Evolutionary conservation across 2,797 vertebrate genomes (phyloP), one percentile per base, ranked within the genome.

Genomic region (Odontamblyopus rebecca): DNA sequence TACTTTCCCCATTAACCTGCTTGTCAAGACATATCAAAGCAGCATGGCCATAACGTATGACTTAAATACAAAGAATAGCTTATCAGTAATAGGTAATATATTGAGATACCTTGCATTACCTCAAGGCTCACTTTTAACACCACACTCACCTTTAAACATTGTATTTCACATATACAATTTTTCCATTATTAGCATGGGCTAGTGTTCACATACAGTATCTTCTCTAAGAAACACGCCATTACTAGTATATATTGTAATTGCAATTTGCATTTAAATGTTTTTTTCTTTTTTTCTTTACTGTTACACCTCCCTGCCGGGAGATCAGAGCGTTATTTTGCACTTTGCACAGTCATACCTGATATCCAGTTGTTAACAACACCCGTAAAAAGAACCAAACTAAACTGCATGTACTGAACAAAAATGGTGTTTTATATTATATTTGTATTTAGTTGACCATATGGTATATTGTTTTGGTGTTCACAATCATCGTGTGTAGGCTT

Each of bases 341-440:
- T 71, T 84, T 74, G 77, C 66, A 68, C 78, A 75, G 67, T 67
- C 69, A 65, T 48, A 13, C 75, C 27, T 54, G 73, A 74, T 83
- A 80, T 69, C 75, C 68, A 83, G 53, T 75, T 81, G 77, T 81
- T 79, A 79, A 71, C 74, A 79, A 84, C 77, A 81, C 57, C 73
- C n/a, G 63, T 76, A 82, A 86, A 82, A 75, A 82, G 60, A 60
- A 61, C 86, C 83, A 77, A 48, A 76, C 64, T 38, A 69, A 61
- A 62, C 19, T 27, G 15, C 18, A 6, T 18, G 16, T 53, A 48
- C 4, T 48, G 44, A 48, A 48, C 44, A 48, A 48, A 48, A 15
- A 48, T 53, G 0, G 51, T 8, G 16, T 53, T 53, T 53, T 53
- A n/a, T 5, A 53, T 18, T n/a, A 53, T n/a, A 53, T 53, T 53